A percentile compares a stretch with the other conserved stretches of the same genome.
Evolutionary conservation across 2,113 vertebrate species (phyloP).

Genomic region (Heteronetta atricapilla): DNA sequence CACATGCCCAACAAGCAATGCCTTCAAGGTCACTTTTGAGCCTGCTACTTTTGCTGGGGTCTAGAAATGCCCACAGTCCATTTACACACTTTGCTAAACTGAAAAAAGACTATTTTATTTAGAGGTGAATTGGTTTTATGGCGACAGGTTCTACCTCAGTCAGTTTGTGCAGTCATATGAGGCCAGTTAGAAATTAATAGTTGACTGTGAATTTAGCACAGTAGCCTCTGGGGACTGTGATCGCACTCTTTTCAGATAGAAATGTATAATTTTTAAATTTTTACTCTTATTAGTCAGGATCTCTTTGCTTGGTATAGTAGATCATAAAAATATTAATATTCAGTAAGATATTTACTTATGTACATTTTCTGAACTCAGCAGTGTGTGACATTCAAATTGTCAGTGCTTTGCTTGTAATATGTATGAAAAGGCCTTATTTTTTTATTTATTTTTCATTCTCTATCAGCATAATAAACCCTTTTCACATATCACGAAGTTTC

Average conservation of each 20-base stretch:
- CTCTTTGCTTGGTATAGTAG: not conserved
- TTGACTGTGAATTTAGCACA: not conserved
- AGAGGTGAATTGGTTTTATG: not conserved
- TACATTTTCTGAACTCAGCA: not conserved
- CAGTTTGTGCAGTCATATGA: not conserved
- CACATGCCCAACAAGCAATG: accelerated
- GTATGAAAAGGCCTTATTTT: not conserved
- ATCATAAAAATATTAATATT: not conserved
- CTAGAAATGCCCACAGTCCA: not conserved
- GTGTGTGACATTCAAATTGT: not conserved
- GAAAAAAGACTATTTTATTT: not conserved
- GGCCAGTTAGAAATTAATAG: not conserved
- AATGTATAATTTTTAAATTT: not conserved
- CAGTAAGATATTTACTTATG: not conserved
- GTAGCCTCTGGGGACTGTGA: not conserved
- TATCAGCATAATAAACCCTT: not conserved
- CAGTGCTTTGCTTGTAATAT: not conserved
- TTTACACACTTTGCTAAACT: not conserved
- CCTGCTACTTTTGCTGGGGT: not conserved
- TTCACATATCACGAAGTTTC: not conserved
- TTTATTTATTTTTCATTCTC: too few relatives aligned
- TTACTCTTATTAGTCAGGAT: not conserved
- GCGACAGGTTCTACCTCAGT: not conserved
- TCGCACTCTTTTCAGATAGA: not conserved
- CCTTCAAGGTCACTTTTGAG: not conserved